These are phyloP conservation scores for Saguinus imperator DNA, from an alignment of 2,113 vertebrate genomes.

Conservation along the genomic window DNA sequence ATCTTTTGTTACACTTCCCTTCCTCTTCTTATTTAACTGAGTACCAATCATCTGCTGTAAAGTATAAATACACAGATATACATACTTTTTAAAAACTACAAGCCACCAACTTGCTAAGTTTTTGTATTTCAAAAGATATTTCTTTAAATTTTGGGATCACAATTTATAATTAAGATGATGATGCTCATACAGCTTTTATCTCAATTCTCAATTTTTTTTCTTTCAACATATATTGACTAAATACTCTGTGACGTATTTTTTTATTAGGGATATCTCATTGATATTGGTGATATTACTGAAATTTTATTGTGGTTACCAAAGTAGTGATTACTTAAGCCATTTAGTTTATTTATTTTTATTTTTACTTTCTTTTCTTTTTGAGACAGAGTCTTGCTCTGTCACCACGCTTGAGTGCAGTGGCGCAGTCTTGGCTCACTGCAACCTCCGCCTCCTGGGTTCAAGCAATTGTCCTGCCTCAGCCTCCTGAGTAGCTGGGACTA, in stretches of 20 bases:
- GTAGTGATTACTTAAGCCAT: background rate
- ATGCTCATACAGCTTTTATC: background rate
- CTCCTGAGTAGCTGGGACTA: no score
- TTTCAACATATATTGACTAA: background rate
- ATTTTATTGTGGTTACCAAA: background rate
- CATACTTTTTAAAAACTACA: no score
- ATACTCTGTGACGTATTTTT: background rate
- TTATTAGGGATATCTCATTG: background rate
- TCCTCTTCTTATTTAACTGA: background rate
- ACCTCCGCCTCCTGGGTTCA: no score
- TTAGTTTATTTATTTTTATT: constrained; percentile 13
- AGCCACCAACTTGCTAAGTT: background rate
- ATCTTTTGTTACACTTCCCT: background rate
- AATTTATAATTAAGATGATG: background rate
- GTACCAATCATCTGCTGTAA: background rate
- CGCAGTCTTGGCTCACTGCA: no score
- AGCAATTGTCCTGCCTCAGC: no score
- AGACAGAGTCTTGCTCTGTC: no score
- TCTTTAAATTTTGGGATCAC: background rate
- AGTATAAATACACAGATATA: background rate
- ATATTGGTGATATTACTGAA: background rate
- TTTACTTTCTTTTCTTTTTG: no score
- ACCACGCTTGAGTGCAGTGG: no score
- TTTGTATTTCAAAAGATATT: background rate
- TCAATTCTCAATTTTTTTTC: background rate